A percentile compares a stretch with the other conserved stretches of the same genome.
Conservation (phyloP, 1,140 invertebrate species). For the Drosophila varians region DNA sequence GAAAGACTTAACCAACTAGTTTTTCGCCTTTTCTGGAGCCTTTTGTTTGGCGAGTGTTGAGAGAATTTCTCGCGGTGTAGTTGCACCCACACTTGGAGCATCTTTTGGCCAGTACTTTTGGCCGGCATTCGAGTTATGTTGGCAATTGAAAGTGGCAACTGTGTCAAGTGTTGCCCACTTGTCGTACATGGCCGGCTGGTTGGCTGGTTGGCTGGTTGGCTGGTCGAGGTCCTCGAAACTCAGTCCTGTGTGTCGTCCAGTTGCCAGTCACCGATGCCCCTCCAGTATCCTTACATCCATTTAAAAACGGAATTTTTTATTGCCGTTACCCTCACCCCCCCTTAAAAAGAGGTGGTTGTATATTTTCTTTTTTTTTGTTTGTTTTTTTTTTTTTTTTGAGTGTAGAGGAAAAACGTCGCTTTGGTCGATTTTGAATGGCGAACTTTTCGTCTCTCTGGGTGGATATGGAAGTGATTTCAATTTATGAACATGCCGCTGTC, state of each 20-base stretch:
- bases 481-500: slow-evolving; percentile 83
- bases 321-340: slow-evolving; percentile 30
- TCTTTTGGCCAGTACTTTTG: slow-evolving; percentile 48
- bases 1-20: too few species aligned
- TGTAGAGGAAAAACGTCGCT: slow-evolving; percentile 23
- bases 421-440: slow-evolving; percentile 68
- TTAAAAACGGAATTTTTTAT: slow-evolving; percentile 82
- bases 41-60: too few species aligned
- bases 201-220: too few species aligned
- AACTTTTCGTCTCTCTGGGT: slow-evolving; percentile 62
- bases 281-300: slow-evolving; percentile 7
- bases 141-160: slow-evolving; percentile 83
- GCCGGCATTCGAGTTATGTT: slow-evolving; percentile 76
- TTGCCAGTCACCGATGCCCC: slow-evolving; percentile 8
- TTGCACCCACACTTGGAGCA: slow-evolving; percentile 7
- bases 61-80: neutral
- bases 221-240: slow-evolving; percentile 27
- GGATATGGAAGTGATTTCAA: slow-evolving; percentile 83
- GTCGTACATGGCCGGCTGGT: slow-evolving; percentile 67
- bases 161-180: slow-evolving; percentile 83
- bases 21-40: too few species aligned
- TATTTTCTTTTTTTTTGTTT: neutral
- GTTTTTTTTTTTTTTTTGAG: slow-evolving; percentile 22
- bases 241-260: slow-evolving; percentile 27
- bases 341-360: neutral